Evolutionary conservation across 2,888 invertebrate genomes (phyloP).

Genomic region (Sisyra terminalis): DNA sequence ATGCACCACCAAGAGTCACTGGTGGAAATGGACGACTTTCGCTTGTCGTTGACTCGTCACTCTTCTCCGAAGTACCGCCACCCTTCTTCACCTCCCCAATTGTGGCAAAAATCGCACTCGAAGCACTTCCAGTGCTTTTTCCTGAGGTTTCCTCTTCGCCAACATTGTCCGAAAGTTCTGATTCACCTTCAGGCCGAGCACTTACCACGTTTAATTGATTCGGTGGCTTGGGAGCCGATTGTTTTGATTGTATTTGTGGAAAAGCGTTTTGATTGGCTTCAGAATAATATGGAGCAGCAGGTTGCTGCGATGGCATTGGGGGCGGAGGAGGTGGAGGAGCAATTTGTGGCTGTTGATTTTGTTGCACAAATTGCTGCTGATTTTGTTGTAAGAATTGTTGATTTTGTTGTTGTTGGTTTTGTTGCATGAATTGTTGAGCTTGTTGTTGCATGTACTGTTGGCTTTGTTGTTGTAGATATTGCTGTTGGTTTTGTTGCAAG

Average conservation of each 20-base stretch:
- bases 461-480: conserved; percentile 10
- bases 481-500: conserved; percentile 22
- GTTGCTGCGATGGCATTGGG: conserved; percentile 11
- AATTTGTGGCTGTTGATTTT: conserved; percentile 20
- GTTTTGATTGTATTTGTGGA: conserved; percentile 18
- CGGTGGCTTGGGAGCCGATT: conserved; percentile 22
- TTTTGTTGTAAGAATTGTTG: conserved; percentile 23
- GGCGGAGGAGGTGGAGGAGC: conserved; percentile 14
- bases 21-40: conserved; percentile 31
- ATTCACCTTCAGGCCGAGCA: conserved; percentile 37
- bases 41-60: conserved; percentile 34
- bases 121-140: conserved; percentile 36
- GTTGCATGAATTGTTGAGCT: conserved; percentile 18
- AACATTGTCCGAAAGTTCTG: conserved; percentile 38
- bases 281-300: too few relatives aligned
- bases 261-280: background rate
- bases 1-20: conserved; percentile 42
- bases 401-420: conserved; percentile 17
- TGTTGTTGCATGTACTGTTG: conserved; percentile 3
- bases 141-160: conserved; percentile 41
- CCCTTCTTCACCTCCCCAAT: conserved; percentile 44
- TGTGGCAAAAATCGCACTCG: conserved; percentile 50
- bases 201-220: conserved; percentile 17
- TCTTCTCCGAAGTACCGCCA: conserved; percentile 40
- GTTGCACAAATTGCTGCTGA: conserved; percentile 25